Evolutionary conservation across 2,888 invertebrate genomes (phyloP), one percentile per base, ranked within the genome.

Genomic region (Microctonus aethiopoides): DNA sequence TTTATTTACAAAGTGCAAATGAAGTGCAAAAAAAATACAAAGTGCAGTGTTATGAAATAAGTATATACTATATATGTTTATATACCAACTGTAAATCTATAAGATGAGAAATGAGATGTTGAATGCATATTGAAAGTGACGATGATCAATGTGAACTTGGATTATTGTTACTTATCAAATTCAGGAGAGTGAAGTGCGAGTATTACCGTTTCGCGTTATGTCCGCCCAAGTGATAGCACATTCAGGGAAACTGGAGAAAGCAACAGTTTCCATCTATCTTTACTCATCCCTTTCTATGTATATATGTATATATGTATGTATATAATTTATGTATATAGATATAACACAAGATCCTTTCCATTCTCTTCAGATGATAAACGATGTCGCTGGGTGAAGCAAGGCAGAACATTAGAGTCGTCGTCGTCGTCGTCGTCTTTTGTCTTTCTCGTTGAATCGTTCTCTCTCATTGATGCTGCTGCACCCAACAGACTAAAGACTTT

Each of bases 341-440:
- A 46, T 68, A 72, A 68, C 67, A 63, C 61, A 51, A 75, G 72
- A 70, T 65, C 72, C 75, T 26, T 26, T 76, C 77, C 70, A 77
- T 77, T 77, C 77, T 74, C 73, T 73, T 64, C 62, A 72, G 75
- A 78, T 79, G 78, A 79, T 79, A 77, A 79, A 79, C 77, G 78
- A 78, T 76, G 75, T 69, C 75, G 69, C 60, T 68, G 74, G 75
- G 71, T 77, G 78, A 76, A 78, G 76, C 76, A 75, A 76, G 73
- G 74, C 76, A 74, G 74, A 77, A 76, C 76, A 78, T 79, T 78
- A 76, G 74, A 74, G 74, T 75, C 77, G 77, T 78, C 75, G 76
- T 77, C 70, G 76, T 74, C 65, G 72, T 69, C 56, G 54, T 69
- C 67, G 32, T 70, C 22, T 46, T 57, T 36, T 46, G 51, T 64